phyloP scores from a whole-genome alignment of 2,113 vertebrate genomes.

The Prunella fulvescens region DNA sequence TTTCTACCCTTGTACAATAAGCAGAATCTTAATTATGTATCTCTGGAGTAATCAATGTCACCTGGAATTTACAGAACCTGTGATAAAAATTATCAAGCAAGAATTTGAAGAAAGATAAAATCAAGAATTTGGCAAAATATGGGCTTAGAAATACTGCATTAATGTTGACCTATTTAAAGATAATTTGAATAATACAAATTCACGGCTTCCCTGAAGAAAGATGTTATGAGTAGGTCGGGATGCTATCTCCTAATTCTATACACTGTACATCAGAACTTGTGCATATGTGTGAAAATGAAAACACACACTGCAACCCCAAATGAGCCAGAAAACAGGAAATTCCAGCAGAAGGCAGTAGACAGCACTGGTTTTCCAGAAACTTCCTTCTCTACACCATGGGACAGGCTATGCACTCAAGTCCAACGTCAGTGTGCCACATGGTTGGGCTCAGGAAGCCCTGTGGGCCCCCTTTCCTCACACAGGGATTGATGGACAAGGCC shows the following conservation, averaged over 20 bases:
- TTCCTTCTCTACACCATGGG: neutral
- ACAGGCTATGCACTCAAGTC: accelerated
- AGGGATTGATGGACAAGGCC: neutral
- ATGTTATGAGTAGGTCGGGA: neutral
- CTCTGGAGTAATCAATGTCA: neutral
- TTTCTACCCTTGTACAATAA: neutral
- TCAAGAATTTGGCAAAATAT: neutral
- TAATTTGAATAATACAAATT: neutral
- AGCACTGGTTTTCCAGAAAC: neutral
- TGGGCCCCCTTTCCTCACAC: neutral
- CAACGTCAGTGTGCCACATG: accelerated
- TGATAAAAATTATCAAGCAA: neutral
- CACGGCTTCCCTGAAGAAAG: neutral
- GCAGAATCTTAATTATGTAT: neutral
- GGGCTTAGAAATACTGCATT: neutral
- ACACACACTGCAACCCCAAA: neutral
- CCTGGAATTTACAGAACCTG: neutral
- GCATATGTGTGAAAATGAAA: neutral
- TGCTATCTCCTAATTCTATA: neutral
- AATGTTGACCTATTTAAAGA: neutral
- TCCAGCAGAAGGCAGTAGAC: neutral
- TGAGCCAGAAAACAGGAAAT: neutral
- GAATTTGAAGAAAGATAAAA: neutral
- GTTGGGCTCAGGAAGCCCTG: neutral
- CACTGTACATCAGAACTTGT: neutral